Evolutionary conservation across 2,888 invertebrate genomes (phyloP).

Genomic region (Chrysotoxum bicinctum): DNA sequence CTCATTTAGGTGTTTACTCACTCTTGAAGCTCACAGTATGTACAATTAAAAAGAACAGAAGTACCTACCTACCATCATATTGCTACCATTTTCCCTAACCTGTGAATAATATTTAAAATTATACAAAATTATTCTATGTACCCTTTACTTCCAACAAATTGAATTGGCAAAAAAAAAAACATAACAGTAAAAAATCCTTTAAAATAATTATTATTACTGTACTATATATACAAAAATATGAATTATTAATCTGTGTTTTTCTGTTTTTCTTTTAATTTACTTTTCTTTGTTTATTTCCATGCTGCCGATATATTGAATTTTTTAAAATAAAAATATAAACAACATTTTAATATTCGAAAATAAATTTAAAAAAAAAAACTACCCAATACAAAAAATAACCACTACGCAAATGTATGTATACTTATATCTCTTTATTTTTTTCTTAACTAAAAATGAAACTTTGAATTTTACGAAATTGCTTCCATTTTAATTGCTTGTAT

Average conservation of each 20-base stretch:
- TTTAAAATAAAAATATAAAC: constrained; percentile 32
- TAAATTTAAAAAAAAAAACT: constrained; percentile 16
- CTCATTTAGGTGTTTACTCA: too few relatives aligned
- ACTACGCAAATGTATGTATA: constrained; percentile 66
- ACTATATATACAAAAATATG: constrained; percentile 8
- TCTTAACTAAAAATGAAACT: constrained; percentile 19
- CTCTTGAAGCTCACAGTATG: too few relatives aligned
- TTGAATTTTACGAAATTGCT: constrained; percentile 46
- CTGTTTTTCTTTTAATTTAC: constrained; percentile 27
- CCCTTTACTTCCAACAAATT: not conserved
- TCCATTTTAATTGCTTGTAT: constrained; percentile 49
- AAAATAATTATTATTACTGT: not conserved
- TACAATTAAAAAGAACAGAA: too few relatives aligned
- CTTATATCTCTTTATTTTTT: constrained; percentile 19
- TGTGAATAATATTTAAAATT: too few relatives aligned
- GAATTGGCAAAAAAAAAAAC: not conserved
- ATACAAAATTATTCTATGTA: too few relatives aligned
- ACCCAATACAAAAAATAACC: constrained; percentile 47
- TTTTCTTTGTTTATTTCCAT: constrained; percentile 69
- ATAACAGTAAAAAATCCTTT: not conserved
- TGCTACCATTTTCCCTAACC: too few relatives aligned
- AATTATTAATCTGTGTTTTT: constrained; percentile 38
- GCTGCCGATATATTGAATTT: constrained; percentile 63
- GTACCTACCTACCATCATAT: too few relatives aligned
- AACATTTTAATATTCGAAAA: constrained; percentile 34